A percentile compares a stretch with the other conserved stretches of the same genome.
phyloP scores from a whole-genome alignment of 2,113 vertebrate genomes.

The Triplophysa rosa region DNA sequence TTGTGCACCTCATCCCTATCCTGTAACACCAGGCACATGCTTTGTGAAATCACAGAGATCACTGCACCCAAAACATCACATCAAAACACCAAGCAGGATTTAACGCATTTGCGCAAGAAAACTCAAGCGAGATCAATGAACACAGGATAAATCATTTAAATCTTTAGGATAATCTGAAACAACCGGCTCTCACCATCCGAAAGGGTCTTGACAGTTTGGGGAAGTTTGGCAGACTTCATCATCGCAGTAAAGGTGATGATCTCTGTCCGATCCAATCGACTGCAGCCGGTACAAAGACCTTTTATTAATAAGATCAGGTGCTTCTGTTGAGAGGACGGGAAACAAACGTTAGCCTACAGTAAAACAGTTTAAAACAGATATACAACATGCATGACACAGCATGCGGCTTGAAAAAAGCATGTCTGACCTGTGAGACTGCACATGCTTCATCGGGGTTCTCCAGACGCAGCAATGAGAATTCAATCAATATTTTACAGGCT shows the following conservation, averaged over 20 bases:
- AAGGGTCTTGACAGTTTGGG: constrained; percentile 96
- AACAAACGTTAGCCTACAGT: background rate
- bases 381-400: background rate
- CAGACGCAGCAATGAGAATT: constrained; percentile 92
- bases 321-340: constrained; percentile 75
- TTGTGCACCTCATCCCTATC: background rate
- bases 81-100: background rate
- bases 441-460: constrained; percentile 98
- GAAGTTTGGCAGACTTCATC: constrained; percentile 99
- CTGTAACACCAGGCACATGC: background rate
- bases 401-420: background rate
- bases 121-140: background rate
- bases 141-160: background rate
- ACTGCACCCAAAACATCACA: background rate
- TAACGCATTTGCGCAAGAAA: too few relatives aligned
- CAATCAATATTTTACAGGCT: constrained; percentile 97
- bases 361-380: background rate
- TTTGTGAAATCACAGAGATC: too few relatives aligned
- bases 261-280: constrained; percentile 94
- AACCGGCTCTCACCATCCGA: constrained; percentile 84
- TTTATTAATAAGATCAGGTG: constrained; percentile 98
- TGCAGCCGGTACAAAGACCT: constrained; percentile 95
- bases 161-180: background rate
- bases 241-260: constrained; percentile 99
- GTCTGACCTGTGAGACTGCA: constrained; percentile 93